Conservation (phyloP, 2,113 vertebrate genomes). For the Nycticorax nycticorax region DNA sequence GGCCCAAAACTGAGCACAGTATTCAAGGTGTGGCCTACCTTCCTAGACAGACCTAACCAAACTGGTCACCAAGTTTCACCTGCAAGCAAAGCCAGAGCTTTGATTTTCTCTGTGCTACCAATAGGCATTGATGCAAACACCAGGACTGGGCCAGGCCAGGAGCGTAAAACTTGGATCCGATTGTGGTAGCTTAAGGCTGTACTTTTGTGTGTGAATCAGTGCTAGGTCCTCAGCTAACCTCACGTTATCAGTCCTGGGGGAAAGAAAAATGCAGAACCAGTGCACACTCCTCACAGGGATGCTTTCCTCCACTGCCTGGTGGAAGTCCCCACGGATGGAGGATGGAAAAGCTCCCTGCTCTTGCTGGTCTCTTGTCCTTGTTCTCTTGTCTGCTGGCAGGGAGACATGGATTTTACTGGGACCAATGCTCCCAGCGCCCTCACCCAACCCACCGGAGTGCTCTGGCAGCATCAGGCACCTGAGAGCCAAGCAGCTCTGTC, state of each 20-base stretch:
- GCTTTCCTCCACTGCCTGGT: not conserved
- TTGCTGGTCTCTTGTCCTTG: not conserved
- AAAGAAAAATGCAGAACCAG: not conserved
- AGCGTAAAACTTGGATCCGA: not conserved
- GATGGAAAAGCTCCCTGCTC: not conserved
- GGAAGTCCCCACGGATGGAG: not conserved
- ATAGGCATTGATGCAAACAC: not conserved
- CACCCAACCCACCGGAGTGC: rapidly evolving
- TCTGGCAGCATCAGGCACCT: not conserved
- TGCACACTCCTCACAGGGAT: not conserved
- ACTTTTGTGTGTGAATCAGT: not conserved
- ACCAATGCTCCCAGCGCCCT: not conserved
- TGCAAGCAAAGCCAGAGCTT: not conserved
- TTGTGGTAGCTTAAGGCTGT: not conserved
- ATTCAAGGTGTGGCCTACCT: not conserved
- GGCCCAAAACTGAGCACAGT: too few relatives aligned
- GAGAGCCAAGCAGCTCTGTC: not conserved
- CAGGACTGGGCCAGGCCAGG: not conserved
- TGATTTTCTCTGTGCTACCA: not conserved
- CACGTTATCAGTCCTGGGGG: not conserved
- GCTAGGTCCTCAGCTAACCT: not conserved
- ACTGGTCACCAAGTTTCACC: not conserved
- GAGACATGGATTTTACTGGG: not conserved
- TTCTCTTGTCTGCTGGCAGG: not conserved
- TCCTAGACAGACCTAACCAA: not conserved